These are phyloP conservation scores for Drosophila pachea DNA, from an alignment of 1,140 invertebrate genomes.

Conservation along the genomic window DNA sequence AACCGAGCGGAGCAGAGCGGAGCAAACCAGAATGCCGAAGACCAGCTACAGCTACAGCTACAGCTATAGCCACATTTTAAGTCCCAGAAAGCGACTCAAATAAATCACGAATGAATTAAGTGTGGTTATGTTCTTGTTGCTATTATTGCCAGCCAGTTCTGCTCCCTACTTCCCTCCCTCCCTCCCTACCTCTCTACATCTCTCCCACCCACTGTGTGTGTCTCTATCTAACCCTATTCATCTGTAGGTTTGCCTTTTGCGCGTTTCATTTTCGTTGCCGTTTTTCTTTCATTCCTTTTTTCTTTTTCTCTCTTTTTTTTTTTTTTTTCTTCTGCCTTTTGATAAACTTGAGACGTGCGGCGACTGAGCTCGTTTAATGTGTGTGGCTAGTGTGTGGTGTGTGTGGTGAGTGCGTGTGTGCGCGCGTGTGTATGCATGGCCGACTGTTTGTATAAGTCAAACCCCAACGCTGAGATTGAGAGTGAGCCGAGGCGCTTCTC, in stretches of 20 bases:
- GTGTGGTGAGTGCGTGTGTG: constrained; percentile 14
- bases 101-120: constrained; percentile 78
- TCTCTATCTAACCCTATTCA: constrained; percentile 15
- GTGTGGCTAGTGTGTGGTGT: constrained; percentile 33
- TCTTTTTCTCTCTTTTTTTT: neutral
- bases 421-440: constrained; percentile 19
- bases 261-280: constrained; percentile 22
- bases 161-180: too few relatives aligned
- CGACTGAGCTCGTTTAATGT: constrained; percentile 23
- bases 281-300: constrained; percentile 9
- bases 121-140: constrained; percentile 48
- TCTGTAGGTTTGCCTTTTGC: constrained; percentile 15
- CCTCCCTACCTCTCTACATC: too few relatives aligned
- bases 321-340: constrained; percentile 54
- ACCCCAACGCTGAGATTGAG: constrained; percentile 55
- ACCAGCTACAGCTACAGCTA: constrained; percentile 60
- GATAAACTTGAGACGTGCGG: constrained; percentile 75
- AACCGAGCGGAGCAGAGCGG: too few relatives aligned
- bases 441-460: constrained; percentile 70
- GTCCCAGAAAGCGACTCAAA: constrained; percentile 68
- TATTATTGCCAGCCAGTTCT: constrained; percentile 25
- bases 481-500: constrained; percentile 46
- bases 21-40: constrained; percentile 17
- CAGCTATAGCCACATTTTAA: constrained; percentile 67
- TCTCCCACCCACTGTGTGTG: neutral